Evolutionary conservation across 2,113 vertebrate species (phyloP), one percentile per base, ranked within the genome.

Genomic region (Sciurus niger): DNA sequence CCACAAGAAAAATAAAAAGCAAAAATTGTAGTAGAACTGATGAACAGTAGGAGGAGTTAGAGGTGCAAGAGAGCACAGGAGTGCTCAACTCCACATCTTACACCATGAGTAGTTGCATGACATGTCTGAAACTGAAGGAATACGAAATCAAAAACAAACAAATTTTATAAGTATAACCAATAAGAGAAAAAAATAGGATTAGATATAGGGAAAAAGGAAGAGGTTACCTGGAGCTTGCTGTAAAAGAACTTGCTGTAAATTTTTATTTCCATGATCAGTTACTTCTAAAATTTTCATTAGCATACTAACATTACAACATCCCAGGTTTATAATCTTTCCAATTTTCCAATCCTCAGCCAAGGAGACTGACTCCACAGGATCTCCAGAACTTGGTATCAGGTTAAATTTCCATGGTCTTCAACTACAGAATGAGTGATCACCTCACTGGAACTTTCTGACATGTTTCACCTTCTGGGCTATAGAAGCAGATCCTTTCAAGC

Each of bases 211-310:
- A 6, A 90, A 74, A 86, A 77, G 30, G 16, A 94, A 93, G 53
- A 68, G 6, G 20, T 9, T 51, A 0, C 14, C 37, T 43, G 16
- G 16, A 17, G 8, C 24, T 72, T 43, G 16, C 68, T 40, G 5
- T 30, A 40, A n/a, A 43, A 72, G 11, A 32, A 12, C 48, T 72
- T 40, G 6, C 14, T 37, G 2, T 30, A 83, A 89, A 77, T 43
- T 58, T 82, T 60, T 90, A 86, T 73, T 83, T 84, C 70, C 63
- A 63, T 48, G 32, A 88, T 8, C 48, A 92, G 28, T 9, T 32
- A 70, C 30, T 70, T 95, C 80, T 85, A 85, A 89, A 74, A 80
- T 86, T 78, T 48, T 93, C 46, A 63, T 84, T 78, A 60, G 37
- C 46, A 70, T 84, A 25, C 48, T 96, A 40, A 74, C n/a, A 65